Evolutionary conservation across 2,113 vertebrate genomes (phyloP).

Genomic region (Syngnathus scovelli): DNA sequence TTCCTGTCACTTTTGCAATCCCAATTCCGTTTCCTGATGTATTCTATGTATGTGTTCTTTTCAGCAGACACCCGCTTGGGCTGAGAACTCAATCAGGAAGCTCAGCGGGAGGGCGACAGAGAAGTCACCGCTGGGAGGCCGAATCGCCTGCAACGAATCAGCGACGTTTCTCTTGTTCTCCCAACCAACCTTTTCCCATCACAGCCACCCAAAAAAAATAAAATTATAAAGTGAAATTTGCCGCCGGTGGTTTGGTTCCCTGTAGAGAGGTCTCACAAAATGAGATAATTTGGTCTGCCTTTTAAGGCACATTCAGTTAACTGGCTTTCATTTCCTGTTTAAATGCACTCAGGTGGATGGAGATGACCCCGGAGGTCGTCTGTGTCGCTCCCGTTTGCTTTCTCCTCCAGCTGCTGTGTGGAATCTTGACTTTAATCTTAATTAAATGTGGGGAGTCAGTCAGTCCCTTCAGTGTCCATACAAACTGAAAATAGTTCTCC

Average conservation of each 20-base stretch:
- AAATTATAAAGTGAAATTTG: too few relatives aligned
- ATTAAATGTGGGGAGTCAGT: conserved; percentile 4
- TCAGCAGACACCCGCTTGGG: conserved; percentile 32
- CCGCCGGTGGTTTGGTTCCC: not conserved
- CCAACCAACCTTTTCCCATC: conserved; percentile 7
- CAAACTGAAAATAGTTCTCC: not conserved
- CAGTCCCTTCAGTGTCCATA: not conserved
- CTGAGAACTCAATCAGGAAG: conserved; percentile 55
- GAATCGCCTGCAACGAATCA: conserved; percentile 31
- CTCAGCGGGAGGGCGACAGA: conserved; percentile 41
- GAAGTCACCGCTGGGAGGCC: conserved; percentile 23
- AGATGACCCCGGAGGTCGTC: conserved; percentile 2
- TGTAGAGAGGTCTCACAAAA: not conserved
- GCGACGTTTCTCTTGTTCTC: conserved; percentile 29
- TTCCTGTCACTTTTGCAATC: not conserved
- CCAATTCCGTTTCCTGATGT: conserved; percentile 11
- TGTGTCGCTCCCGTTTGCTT: not conserved
- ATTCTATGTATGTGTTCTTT: conserved; percentile 15
- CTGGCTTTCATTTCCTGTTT: not conserved
- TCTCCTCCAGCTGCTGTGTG: not conserved
- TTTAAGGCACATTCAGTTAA: not conserved
- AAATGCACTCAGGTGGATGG: not conserved
- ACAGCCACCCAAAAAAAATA: too few relatives aligned
- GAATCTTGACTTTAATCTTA: conserved; percentile 7
- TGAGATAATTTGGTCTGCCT: not conserved